Conservation (phyloP, 2,888 invertebrate species). For the Nomada ruficornis region DNA sequence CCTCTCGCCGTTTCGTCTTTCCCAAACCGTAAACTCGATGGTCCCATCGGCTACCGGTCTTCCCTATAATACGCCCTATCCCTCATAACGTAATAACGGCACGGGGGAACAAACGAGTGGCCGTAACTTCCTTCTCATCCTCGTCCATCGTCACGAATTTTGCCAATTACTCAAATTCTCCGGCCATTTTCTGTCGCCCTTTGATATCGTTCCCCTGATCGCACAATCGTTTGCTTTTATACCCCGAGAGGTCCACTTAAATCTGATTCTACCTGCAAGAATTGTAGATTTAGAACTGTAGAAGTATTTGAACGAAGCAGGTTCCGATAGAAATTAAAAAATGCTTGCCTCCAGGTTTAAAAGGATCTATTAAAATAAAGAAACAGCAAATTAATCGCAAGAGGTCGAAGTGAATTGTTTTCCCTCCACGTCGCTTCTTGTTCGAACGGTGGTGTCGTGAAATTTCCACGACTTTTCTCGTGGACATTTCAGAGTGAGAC, state of each 20-base stretch:
- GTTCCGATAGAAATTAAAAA: no score
- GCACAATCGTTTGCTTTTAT: not conserved
- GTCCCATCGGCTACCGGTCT: conserved; percentile 82
- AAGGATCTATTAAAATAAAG: not conserved
- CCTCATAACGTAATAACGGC: conserved; percentile 81
- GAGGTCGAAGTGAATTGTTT: not conserved
- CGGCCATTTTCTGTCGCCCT: conserved; percentile 13
- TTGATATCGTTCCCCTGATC: conserved; percentile 12
- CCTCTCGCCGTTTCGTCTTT: conserved; percentile 65
- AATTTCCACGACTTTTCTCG: conserved; percentile 13
- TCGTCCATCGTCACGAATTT: conserved; percentile 60
- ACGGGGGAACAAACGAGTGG: conserved; percentile 76
- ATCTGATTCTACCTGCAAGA: not conserved
- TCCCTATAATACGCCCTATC: conserved; percentile 81
- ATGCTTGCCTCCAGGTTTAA: not conserved
- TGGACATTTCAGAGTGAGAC: not conserved
- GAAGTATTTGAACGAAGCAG: no score
- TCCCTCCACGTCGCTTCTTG: not conserved
- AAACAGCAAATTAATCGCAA: not conserved
- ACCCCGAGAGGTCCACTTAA: not conserved
- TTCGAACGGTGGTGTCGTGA: not conserved
- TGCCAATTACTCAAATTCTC: conserved; percentile 75
- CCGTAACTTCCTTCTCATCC: conserved; percentile 74
- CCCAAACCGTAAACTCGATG: conserved; percentile 82
- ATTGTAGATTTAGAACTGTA: no score